Conservation (phyloP, 2,113 vertebrate species). For the Callopanchax toddi region DNA sequence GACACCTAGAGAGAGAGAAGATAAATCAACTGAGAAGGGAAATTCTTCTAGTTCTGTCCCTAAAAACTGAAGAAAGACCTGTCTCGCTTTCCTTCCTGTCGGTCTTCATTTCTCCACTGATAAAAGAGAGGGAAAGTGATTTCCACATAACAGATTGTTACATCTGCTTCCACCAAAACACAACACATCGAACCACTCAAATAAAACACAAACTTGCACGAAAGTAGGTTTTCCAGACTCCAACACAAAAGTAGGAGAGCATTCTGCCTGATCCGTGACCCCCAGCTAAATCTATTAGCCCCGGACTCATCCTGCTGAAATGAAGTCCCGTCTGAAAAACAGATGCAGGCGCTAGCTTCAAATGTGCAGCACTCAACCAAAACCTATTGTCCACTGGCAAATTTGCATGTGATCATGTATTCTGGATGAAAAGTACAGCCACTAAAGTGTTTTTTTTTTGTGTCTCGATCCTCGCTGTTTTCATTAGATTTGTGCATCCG, state of each 20-base stretch:
- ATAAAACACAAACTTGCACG: slow-evolving; percentile 28
- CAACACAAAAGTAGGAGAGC: slow-evolving; percentile 34
- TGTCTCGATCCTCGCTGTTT: slow-evolving; percentile 43
- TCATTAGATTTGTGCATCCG: slow-evolving; percentile 22
- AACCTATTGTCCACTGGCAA: slow-evolving; percentile 45
- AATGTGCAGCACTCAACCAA: slow-evolving; percentile 22
- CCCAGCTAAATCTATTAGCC: slow-evolving; percentile 70
- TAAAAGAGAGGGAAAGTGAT: slow-evolving; percentile 61
- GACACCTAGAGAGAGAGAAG: not conserved
- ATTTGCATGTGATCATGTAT: slow-evolving; percentile 48
- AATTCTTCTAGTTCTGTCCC: slow-evolving; percentile 42
- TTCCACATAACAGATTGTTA: slow-evolving; percentile 66
- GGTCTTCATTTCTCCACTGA: slow-evolving; percentile 39
- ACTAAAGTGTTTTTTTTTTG: slow-evolving; percentile 60
- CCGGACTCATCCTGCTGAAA: slow-evolving; percentile 69
- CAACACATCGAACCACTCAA: slow-evolving; percentile 1
- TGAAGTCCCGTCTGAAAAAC: slow-evolving; percentile 64
- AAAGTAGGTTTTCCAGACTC: slow-evolving; percentile 42
- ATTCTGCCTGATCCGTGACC: slow-evolving; percentile 42
- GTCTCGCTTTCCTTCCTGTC: slow-evolving; percentile 24
- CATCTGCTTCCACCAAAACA: slow-evolving; percentile 42
- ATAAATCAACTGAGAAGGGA: slow-evolving; percentile 34
- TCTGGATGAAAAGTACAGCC: slow-evolving; percentile 30
- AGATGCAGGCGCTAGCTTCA: slow-evolving; percentile 42
- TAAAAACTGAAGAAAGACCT: slow-evolving; percentile 42